These are phyloP conservation scores for Pogonus chalceus DNA, from an alignment of 1,140 invertebrate genomes.

Conservation along the genomic window DNA sequence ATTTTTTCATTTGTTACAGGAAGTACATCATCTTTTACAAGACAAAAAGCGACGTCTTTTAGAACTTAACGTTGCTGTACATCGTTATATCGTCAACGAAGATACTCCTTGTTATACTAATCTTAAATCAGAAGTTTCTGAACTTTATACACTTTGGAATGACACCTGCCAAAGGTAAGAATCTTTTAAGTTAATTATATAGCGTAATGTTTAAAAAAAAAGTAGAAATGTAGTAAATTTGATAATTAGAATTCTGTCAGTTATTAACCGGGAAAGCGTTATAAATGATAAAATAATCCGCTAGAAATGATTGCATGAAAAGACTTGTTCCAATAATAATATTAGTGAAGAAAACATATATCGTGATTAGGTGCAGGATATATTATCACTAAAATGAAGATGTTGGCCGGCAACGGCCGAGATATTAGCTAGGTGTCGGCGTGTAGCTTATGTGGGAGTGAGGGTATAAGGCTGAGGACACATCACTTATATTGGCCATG, in stretches of 20 bases:
- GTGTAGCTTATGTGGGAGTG: not conserved
- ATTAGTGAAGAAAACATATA: too few relatives aligned
- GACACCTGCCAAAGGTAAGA: conserved; percentile 64
- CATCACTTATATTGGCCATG: not conserved
- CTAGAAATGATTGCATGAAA: too few relatives aligned
- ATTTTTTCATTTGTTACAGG: conserved; percentile 36
- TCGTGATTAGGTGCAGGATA: too few relatives aligned
- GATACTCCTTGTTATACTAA: conserved; percentile 32
- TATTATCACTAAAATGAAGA: too few relatives aligned
- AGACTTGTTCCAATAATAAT: too few relatives aligned
- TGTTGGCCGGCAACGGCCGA: too few relatives aligned
- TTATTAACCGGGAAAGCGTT: too few relatives aligned
- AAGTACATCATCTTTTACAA: conserved; percentile 52
- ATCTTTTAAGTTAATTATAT: conserved; percentile 10
- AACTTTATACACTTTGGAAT: conserved; percentile 67
- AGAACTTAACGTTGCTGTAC: conserved; percentile 62
- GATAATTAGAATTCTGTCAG: too few relatives aligned
- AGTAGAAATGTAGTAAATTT: conserved; percentile 1
- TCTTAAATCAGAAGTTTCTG: conserved; percentile 60
- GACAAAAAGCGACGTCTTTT: conserved; percentile 60
- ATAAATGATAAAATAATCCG: too few relatives aligned
- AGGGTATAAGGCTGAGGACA: not conserved
- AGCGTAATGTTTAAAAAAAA: conserved; percentile 8
- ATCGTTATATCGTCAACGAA: conserved; percentile 52
- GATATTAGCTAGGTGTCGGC: too few relatives aligned